Conservation (phyloP, 2,113 vertebrate genomes). For the Clarias magur region DNA sequence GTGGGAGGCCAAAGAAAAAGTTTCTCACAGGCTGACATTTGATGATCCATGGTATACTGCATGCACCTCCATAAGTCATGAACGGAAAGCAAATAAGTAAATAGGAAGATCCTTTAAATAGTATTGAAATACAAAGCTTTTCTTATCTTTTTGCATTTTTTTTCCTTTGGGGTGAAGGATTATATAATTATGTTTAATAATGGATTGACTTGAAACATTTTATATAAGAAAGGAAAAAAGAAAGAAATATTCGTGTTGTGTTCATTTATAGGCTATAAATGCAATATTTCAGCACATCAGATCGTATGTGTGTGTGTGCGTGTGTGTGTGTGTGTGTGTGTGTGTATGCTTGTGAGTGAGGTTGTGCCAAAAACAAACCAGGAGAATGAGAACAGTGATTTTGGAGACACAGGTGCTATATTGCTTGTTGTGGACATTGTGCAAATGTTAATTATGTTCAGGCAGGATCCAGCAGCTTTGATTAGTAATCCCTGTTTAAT, state of each 20-base stretch:
- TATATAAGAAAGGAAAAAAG: background rate
- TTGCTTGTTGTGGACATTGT: slow-evolving; percentile 49
- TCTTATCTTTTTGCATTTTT: background rate
- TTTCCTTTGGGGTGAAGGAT: background rate
- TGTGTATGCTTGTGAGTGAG: background rate
- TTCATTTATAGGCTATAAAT: background rate
- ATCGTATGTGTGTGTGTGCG: background rate
- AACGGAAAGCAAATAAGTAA: background rate
- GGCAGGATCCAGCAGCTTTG: slow-evolving; percentile 51
- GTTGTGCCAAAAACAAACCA: background rate
- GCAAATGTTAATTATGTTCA: slow-evolving; percentile 54
- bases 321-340: background rate
- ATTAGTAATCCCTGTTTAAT: slow-evolving; percentile 56
- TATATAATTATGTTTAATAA: background rate
- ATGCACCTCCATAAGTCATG: background rate
- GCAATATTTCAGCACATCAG: background rate
- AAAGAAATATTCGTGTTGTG: background rate
- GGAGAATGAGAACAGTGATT: slow-evolving; percentile 25
- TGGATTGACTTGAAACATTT: background rate
- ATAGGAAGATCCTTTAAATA: background rate
- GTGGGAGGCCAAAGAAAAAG: background rate
- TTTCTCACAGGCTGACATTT: background rate
- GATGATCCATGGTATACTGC: background rate
- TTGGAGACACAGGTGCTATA: slow-evolving; percentile 43
- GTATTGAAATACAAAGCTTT: background rate